Percentiles rank a stretch among this genome's conserved stretches.
phyloP scores from a whole-genome alignment of 2,888 invertebrate genomes.

The Pollenia griseotomentosa region DNA sequence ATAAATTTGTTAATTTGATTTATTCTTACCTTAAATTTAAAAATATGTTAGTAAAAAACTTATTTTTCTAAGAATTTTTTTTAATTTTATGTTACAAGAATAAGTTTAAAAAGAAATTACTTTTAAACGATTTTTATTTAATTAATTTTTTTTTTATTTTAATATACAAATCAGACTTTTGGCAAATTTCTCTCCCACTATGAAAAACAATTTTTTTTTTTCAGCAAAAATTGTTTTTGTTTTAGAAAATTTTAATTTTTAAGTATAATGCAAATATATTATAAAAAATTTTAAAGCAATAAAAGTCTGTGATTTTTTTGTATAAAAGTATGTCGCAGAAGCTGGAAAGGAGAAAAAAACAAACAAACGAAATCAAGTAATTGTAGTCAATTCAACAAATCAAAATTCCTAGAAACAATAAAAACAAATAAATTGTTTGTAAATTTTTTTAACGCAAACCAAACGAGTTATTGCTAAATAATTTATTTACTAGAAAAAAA shows the following conservation, averaged over 20 bases:
- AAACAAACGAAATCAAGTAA: background rate
- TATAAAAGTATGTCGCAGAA: conserved; percentile 11
- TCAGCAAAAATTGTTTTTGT: conserved; percentile 21
- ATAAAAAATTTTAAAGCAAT: conserved; percentile 10
- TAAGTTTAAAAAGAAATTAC: background rate
- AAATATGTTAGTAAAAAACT: conserved; percentile 35
- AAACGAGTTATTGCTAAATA: conserved; percentile 5
- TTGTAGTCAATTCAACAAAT: conserved; percentile 12
- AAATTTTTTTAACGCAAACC: background rate
- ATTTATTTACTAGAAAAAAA: background rate
- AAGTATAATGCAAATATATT: conserved; percentile 27
- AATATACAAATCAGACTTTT: conserved; percentile 71
- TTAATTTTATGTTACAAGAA: background rate
- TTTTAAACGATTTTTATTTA: background rate
- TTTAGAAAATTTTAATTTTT: conserved; percentile 24
- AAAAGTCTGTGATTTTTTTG: background rate
- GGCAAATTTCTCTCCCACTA: conserved; percentile 71
- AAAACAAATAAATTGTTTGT: background rate
- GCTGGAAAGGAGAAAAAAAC: conserved; percentile 31
- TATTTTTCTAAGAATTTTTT: conserved; percentile 25
- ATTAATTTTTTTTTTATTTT: background rate
- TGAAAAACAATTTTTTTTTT: conserved; percentile 59
- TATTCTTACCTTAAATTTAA: conserved; percentile 48
- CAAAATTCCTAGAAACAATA: conserved; percentile 4
- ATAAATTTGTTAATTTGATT: background rate